Evolutionary conservation across 2,888 invertebrate genomes (phyloP), one percentile per base, ranked within the genome.

Genomic region (Plagodis pulveraria): DNA sequence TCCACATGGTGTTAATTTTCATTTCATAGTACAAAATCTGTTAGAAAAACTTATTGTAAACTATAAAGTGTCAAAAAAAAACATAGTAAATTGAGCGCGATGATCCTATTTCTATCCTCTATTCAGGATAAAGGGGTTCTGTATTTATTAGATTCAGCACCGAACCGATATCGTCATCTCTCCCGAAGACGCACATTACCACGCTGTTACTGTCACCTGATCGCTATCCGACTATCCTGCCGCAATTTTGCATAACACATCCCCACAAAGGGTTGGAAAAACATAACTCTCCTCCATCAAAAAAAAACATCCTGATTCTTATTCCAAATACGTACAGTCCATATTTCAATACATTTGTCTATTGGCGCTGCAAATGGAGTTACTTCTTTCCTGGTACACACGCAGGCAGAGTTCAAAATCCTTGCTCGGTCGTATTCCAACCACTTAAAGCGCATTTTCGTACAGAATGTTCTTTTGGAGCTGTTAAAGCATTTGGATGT

Each of bases 171-270:
- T 40, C 45, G 55, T 47, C 60, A 57, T 63, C 61, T 51, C 49
- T 55, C 41, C 42, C 11, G 46, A 45, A 55, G 43, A 60, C 58
- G 47, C 62, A 44, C 60, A 62, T 66, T 62, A 64, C 64, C 67
- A 65, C 63, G 58, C 58, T 43, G 65, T 67, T 60, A 52, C 64
- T 58, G 56, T 63, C 69, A 63, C 64, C 66, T 67, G 67, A 70
- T 69, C 62, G 48, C 63, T 58, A 65, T 69, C 66, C 61, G 49
- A 56, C 58, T 58, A 69, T 63, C 64, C 66, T 63, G 62, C 66
- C 75, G 56, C 67, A 69, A 70, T 73, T 74, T 73, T 73, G 72
- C 74, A 77, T 77, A 71, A 76, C 71, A 74, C 50, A 66, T 66
- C 61, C 58, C 71, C 65, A 67, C 70, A 63, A 72, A 73, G 65